Evolutionary conservation across 92 coral and sea anemone genomes (phyloP).

Genomic region (Isaurus tuberculatus): DNA sequence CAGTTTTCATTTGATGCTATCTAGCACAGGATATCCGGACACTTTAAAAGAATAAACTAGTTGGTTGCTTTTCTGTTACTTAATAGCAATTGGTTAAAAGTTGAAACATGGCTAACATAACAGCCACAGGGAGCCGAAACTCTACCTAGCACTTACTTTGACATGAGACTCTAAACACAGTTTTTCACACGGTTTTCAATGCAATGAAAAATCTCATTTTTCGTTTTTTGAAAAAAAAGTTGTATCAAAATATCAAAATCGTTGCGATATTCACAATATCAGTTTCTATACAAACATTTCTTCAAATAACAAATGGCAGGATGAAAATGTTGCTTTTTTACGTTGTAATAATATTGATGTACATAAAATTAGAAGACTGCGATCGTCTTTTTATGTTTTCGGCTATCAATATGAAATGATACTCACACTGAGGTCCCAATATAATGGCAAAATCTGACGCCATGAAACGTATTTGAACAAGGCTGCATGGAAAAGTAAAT

Average conservation of each 20-base stretch:
- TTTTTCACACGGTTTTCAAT: conserved; percentile 43
- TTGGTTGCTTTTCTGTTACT: conserved; percentile 28
- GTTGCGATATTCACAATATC: not conserved
- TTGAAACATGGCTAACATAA: not conserved
- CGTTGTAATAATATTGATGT: not conserved
- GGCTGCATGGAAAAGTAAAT: no score
- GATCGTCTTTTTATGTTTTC: not conserved
- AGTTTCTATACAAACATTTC: not conserved
- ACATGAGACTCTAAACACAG: conserved; percentile 10
- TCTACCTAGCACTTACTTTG: conserved; percentile 29
- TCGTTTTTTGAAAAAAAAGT: not conserved
- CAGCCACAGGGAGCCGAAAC: conserved; percentile 32
- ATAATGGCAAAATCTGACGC: no score
- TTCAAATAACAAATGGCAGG: conserved; percentile 2
- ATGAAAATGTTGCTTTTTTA: not conserved
- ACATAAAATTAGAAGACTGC: not conserved
- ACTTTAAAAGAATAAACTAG: not conserved
- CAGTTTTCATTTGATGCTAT: conserved; percentile 31
- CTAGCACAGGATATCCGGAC: conserved; percentile 48
- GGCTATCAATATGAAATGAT: no score
- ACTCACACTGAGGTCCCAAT: no score
- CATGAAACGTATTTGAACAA: no score
- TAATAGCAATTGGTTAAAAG: conserved; percentile 31
- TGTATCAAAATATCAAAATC: not conserved
- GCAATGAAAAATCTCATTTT: not conserved